Evolutionary conservation across 2,888 invertebrate genomes (phyloP).

Genomic region (Serripes groenlandicus): DNA sequence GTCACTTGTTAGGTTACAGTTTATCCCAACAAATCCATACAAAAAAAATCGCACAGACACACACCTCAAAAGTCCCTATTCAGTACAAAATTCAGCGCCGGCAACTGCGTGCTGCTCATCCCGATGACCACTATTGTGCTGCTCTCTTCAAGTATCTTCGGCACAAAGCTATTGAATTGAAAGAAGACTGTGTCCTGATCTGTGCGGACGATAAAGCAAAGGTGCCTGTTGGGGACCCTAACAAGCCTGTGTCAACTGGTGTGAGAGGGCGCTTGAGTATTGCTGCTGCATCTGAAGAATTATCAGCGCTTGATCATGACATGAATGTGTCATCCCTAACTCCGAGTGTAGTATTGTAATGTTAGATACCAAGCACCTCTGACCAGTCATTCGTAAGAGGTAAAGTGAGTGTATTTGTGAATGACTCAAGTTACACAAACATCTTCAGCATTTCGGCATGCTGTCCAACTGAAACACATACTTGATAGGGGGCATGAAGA

Average conservation of each 20-base stretch:
- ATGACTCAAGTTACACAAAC: slow-evolving; percentile 46
- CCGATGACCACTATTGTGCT: slow-evolving; percentile 59
- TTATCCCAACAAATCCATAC: slow-evolving; percentile 61
- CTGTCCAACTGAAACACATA: slow-evolving; percentile 17
- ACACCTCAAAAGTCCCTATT: slow-evolving; percentile 51
- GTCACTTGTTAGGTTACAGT: slow-evolving; percentile 60
- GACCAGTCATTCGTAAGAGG: slow-evolving; percentile 33
- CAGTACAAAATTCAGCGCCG: slow-evolving; percentile 67
- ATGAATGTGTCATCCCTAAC: slow-evolving; percentile 29
- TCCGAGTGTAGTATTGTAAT: slow-evolving; percentile 28
- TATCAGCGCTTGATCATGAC: slow-evolving; percentile 50
- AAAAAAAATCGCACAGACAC: slow-evolving; percentile 39
- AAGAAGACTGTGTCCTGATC: neutral
- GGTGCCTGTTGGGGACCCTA: slow-evolving; percentile 45
- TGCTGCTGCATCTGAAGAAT: slow-evolving; percentile 16
- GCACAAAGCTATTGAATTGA: slow-evolving; percentile 32
- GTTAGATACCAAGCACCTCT: slow-evolving; percentile 23
- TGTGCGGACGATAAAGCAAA: slow-evolving; percentile 57
- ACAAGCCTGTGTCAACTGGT: slow-evolving; percentile 33
- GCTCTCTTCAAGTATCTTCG: slow-evolving; percentile 61
- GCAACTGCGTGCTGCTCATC: slow-evolving; percentile 53
- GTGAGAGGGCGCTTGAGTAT: slow-evolving; percentile 41
- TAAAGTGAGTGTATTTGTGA: slow-evolving; percentile 22
- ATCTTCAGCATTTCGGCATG: slow-evolving; percentile 42
- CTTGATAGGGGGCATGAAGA: neutral